These are phyloP conservation scores for Buathra laborator DNA, from an alignment of 2,888 invertebrate species.

Conservation along the genomic window DNA sequence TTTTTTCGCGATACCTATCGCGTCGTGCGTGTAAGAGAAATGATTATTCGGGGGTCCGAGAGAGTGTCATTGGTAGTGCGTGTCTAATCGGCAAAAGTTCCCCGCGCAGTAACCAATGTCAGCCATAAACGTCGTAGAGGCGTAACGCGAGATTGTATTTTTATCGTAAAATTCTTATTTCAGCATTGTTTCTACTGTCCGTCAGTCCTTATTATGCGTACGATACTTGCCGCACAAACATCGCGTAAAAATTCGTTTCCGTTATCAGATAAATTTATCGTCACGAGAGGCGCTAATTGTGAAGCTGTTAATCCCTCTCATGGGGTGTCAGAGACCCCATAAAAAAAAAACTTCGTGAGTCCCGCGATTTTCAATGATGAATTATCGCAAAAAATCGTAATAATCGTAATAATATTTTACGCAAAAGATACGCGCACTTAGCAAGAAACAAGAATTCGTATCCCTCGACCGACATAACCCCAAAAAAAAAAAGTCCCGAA, in stretches of 20 bases:
- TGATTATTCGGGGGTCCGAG: neutral
- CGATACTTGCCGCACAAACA: neutral
- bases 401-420: too few species aligned
- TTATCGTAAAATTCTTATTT: neutral
- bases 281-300: neutral
- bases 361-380: too few species aligned
- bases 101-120: neutral
- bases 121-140: neutral
- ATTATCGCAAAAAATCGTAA: too few species aligned
- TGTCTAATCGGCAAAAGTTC: neutral
- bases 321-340: too few species aligned
- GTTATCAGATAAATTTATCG: neutral
- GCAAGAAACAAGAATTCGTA: too few species aligned
- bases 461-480: too few species aligned
- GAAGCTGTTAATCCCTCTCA: neutral
- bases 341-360: too few species aligned
- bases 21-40: neutral
- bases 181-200: neutral
- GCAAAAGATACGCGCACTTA: too few species aligned
- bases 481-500: too few species aligned
- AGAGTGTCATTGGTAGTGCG: constrained; percentile 2
- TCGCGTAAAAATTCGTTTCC: neutral
- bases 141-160: neutral
- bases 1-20: constrained; percentile 13
- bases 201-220: neutral